A percentile compares a stretch with the other conserved stretches of the same genome.
Evolutionary conservation across 2,113 vertebrate species (phyloP).

Genomic region (Muscicapa adusta): DNA sequence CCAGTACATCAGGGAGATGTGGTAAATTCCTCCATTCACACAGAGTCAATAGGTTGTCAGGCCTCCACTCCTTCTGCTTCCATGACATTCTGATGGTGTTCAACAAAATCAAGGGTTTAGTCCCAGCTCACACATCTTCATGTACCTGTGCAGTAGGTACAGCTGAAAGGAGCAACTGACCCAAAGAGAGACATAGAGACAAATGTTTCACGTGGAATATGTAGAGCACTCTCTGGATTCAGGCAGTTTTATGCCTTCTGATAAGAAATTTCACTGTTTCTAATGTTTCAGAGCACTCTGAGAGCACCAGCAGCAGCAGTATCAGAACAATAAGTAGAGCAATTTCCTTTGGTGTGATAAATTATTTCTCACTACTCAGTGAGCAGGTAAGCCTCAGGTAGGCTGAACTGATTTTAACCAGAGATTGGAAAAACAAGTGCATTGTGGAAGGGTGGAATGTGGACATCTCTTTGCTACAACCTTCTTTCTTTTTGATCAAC

Average conservation of each 20-base stretch:
- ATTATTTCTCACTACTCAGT: constrained; percentile 2
- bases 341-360: not conserved
- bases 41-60: not conserved
- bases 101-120: not conserved
- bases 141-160: not conserved
- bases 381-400: not conserved
- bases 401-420: not conserved
- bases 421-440: not conserved
- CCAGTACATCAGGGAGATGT: not conserved
- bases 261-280: not conserved
- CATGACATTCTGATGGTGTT: not conserved
- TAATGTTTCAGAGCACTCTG: not conserved
- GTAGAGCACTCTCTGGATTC: not conserved
- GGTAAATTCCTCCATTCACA: not conserved
- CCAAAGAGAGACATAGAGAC: not conserved
- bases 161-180: not conserved
- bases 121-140: not conserved
- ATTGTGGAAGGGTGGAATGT: not conserved
- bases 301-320: not conserved
- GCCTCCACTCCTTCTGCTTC: not conserved
- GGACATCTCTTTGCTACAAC: not conserved
- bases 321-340: not conserved
- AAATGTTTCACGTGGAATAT: not conserved
- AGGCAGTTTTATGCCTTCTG: not conserved
- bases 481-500: not conserved